Percentiles rank a stretch among this genome's conserved stretches.
phyloP scores from a whole-genome alignment of 1,140 invertebrate genomes.

The Drosophila ogumai region DNA sequence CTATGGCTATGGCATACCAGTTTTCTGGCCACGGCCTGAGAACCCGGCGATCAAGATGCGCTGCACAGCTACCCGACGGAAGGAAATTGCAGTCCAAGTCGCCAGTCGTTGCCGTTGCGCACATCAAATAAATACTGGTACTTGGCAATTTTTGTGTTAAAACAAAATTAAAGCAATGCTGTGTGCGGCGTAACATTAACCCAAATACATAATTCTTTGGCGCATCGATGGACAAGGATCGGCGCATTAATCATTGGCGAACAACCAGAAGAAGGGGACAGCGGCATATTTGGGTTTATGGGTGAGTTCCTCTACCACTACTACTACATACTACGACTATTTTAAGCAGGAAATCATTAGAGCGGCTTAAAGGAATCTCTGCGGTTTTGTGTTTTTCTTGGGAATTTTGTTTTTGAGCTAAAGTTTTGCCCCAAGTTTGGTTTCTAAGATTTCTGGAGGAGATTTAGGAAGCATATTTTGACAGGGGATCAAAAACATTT shows the following conservation, averaged over 20 bases:
- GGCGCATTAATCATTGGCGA: conserved; percentile 42
- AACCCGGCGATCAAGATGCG: conserved; percentile 76
- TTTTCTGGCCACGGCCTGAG: conserved; percentile 68
- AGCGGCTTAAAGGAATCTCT: conserved; percentile 32
- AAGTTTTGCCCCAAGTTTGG: conserved; percentile 8
- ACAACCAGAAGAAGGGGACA: conserved; percentile 25
- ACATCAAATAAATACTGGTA: conserved; percentile 77
- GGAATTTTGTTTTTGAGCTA: conserved; percentile 16
- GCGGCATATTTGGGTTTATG: conserved; percentile 63
- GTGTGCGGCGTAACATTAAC: conserved; percentile 77
- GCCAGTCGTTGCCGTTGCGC: conserved; percentile 42
- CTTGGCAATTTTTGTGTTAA: conserved; percentile 74
- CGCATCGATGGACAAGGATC: conserved; percentile 64
- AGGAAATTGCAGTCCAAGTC: conserved; percentile 73
- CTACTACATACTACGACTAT: not conserved
- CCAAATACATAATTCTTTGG: conserved; percentile 75
- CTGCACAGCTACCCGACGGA: conserved; percentile 60
- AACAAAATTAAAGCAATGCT: conserved; percentile 77
- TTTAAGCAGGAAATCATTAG: conserved; percentile 71
- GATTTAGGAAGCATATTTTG: conserved; percentile 3
- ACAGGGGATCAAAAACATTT: not conserved
- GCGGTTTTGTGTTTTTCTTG: conserved; percentile 41
- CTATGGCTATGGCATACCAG: conserved; percentile 68
- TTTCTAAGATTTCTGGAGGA: conserved; percentile 3
- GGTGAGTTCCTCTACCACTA: conserved; percentile 48